Percentiles rank a stretch among this genome's conserved stretches.
These are phyloP conservation scores for Macropodus opercularis DNA, from an alignment of 2,797 vertebrate species.

Conservation along the genomic window DNA sequence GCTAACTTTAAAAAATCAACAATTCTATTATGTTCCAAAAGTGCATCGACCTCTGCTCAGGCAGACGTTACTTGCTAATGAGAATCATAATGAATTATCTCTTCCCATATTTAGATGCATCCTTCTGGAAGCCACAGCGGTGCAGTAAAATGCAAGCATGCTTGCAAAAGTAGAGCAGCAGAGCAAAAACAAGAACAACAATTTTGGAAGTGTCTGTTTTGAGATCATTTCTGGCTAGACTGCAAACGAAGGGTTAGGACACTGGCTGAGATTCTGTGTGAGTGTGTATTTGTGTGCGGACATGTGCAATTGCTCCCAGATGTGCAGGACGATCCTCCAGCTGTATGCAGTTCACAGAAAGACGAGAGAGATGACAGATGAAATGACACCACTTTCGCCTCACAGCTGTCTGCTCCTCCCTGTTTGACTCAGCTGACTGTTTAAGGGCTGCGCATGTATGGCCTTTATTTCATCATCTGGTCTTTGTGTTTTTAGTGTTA, in stretches of 20 bases:
- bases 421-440: slow-evolving; percentile 70
- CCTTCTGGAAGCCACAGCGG: slow-evolving; percentile 17
- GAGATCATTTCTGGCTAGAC: slow-evolving; percentile 69
- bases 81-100: slow-evolving; percentile 13
- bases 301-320: slow-evolving; percentile 80
- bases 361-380: slow-evolving; percentile 68
- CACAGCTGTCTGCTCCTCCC: slow-evolving; percentile 72
- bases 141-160: slow-evolving; percentile 9
- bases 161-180: slow-evolving; percentile 53
- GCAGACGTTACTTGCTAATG: slow-evolving; percentile 28
- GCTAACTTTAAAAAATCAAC: slow-evolving; percentile 36
- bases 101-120: slow-evolving; percentile 7
- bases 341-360: slow-evolving; percentile 71
- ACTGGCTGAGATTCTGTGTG: slow-evolving; percentile 34
- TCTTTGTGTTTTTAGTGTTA: slow-evolving; percentile 38
- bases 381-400: slow-evolving; percentile 75
- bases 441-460: slow-evolving; percentile 38
- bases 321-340: slow-evolving; percentile 80
- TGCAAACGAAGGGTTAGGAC: slow-evolving; percentile 47
- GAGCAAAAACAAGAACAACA: slow-evolving; percentile 45
- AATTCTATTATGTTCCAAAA: slow-evolving; percentile 53
- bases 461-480: slow-evolving; percentile 25
- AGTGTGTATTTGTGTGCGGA: slow-evolving; percentile 48
- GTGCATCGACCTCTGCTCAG: slow-evolving; percentile 17
- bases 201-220: slow-evolving; percentile 60